Evolutionary conservation across 2,888 invertebrate genomes (phyloP), one percentile per base, ranked within the genome.

Genomic region (Minunthozetes semirufus): DNA sequence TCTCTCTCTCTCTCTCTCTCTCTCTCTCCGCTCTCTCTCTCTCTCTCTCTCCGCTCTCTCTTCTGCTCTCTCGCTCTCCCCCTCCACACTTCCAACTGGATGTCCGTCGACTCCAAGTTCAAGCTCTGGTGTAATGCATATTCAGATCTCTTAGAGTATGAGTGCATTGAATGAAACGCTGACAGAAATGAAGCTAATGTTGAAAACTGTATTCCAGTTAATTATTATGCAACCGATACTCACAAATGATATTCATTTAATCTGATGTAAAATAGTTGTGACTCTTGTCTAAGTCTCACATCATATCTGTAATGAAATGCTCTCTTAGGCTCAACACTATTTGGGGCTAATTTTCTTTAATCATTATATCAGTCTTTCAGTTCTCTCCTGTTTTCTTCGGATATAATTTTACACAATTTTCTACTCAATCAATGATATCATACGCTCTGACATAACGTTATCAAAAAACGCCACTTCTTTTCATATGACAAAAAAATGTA

Each of bases 201-300:
- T 68, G 68, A 68, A 68, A 68, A 46, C 38, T 68, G 22, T 42
- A 68, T 22, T 68, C 46, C 22, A 68, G 68, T 68, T 68, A 68
- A 68, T 68, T 68, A 68, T 68, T 63, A 46, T 42, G 68, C 68
- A 68, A 68, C 38, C 22, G 68, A 68, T 68, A 38, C 38, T 42
- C 68, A 33, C n/a, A n/a, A n/a, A n/a, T n/a, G n/a, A n/a, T n/a
- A n/a, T n/a, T n/a, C 33, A 46, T 68, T 61, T 68, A 68, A 68
- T 68, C 42, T 68, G 68, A 68, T 68, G 22, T 22, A 33, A 68
- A 68, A 68, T 68, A 68, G 68, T 68, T 68, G 46, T 22, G 22
- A 38, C 38, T 68, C 68, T 68, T 46, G 68, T 68, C 68, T 68
- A 13, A 11, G 46, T 15, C 5, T n/a, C 68, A 68, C 19, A 46